Percentiles rank a stretch among this genome's conserved stretches.
These are phyloP conservation scores for Neostethus bicornis DNA, from an alignment of 2,797 vertebrate species.

Conservation along the genomic window DNA sequence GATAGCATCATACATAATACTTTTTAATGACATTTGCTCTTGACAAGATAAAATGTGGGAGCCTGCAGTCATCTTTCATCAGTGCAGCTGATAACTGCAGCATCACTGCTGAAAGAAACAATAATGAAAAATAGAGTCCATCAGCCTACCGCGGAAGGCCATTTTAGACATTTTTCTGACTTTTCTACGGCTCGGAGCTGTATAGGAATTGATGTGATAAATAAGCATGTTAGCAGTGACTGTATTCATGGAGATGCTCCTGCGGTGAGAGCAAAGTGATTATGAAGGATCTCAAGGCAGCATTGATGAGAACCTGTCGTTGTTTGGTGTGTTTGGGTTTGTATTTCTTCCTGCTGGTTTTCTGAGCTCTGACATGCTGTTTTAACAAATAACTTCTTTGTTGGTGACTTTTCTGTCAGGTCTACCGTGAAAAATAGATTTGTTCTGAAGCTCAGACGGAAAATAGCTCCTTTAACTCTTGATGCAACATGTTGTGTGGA, in stretches of 20 bases:
- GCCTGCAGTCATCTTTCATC: constrained; percentile 19
- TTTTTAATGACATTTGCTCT: constrained; percentile 5
- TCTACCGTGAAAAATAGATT: background rate
- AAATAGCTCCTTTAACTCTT: too few species aligned
- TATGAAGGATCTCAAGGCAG: constrained; percentile 27
- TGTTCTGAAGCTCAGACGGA: background rate
- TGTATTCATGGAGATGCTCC: constrained; percentile 44
- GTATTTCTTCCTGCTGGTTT: constrained; percentile 1
- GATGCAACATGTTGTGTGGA: too few species aligned
- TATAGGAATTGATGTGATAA: constrained; percentile 18
- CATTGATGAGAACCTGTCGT: constrained; percentile 24
- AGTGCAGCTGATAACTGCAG: constrained; percentile 17
- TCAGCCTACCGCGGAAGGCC: constrained; percentile 25
- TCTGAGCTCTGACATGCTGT: constrained; percentile 1
- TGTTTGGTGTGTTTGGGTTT: constrained; percentile 22
- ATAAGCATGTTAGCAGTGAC: constrained; percentile 39
- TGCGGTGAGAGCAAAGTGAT: constrained; percentile 43
- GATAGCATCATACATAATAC: constrained; percentile 8
- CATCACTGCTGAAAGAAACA: constrained; percentile 14
- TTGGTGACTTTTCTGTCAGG: background rate
- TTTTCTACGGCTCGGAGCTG: constrained; percentile 29
- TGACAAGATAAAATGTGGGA: constrained; percentile 27
- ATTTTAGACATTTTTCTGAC: constrained; percentile 13
- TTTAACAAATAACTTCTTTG: background rate
- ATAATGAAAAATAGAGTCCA: constrained; percentile 17